Conservation (phyloP, 1,140 invertebrate genomes). For the Euura lappo region DNA sequence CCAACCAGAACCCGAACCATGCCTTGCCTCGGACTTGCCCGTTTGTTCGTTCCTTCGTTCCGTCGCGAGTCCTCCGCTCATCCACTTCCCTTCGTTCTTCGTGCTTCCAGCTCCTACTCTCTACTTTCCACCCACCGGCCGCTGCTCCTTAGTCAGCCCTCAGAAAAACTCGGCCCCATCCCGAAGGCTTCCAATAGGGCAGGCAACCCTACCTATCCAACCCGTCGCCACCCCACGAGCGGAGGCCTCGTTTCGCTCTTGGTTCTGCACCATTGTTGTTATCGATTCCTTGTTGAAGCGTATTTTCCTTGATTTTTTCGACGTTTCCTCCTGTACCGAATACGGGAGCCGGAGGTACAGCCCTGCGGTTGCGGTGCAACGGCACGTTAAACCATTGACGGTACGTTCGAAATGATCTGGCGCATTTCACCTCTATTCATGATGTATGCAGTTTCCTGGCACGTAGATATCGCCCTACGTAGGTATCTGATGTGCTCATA, state of each 20-base stretch:
- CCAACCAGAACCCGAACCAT: slow-evolving; percentile 44
- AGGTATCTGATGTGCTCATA: too few species aligned
- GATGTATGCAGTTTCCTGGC: too few species aligned
- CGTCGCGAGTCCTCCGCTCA: slow-evolving; percentile 12
- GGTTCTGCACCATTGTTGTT: slow-evolving; percentile 47
- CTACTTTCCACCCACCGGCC: slow-evolving; percentile 28
- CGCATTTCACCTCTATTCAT: too few species aligned
- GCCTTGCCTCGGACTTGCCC: slow-evolving; percentile 26
- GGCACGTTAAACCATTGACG: too few species aligned
- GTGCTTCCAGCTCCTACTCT: slow-evolving; percentile 18
- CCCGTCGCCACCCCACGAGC: slow-evolving; percentile 23
- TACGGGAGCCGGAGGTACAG: too few species aligned
- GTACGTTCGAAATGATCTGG: too few species aligned
- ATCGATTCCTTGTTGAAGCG: slow-evolving; percentile 49
- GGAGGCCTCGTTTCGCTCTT: slow-evolving; percentile 49
- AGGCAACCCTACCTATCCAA: slow-evolving; percentile 34
- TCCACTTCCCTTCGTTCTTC: slow-evolving; percentile 30
- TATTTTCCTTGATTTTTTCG: slow-evolving; percentile 47
- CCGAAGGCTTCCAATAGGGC: slow-evolving; percentile 53
- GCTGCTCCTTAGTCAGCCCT: slow-evolving; percentile 46
- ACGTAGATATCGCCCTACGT: too few species aligned
- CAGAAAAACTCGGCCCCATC: slow-evolving; percentile 51
- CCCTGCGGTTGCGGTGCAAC: too few species aligned
- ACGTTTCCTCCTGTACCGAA: neutral
- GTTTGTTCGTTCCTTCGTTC: slow-evolving; percentile 14